Base-by-base conservation (phyloP, 1,140 invertebrate genomes). In the Heliothis virescens region DNA sequence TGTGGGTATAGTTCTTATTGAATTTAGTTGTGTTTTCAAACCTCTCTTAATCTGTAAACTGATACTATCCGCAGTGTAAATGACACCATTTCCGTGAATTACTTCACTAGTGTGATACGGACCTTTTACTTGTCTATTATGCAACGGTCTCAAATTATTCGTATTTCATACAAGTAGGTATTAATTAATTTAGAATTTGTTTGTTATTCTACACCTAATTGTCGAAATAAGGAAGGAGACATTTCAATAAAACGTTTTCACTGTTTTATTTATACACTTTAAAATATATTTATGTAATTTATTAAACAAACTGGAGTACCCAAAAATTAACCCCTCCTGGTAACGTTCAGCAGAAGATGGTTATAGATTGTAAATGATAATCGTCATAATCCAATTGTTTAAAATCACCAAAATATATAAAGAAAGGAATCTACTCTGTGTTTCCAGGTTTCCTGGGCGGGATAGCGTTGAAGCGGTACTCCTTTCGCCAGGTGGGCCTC, bases 371-470 rank as follows among this genome's bases (percentile, higher is more conserved):
- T 1, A 26, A 26, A 26, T 26, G 21, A 26, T 2, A 7, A 5
- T 41, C 9, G 1, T 41, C 34, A 9, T 7, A 41, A 41, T 9
- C 9, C 34, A 1, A 41, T 1, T 41, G 5, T 41, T 41, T 41
- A 5, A 21, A 1, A 11, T 11, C 7, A 21, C 55, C 16, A 59
- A 53, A 59, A n/a, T 59, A 59, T 26, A 10, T 5, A 41, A 57
- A 21, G 11, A 21, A 0, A n/a, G n/a, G n/a, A n/a, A n/a, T n/a
- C n/a, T 48, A 5, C 16, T 21, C 67, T 15, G 34, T 79, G 47
- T 79, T 90, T 89, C 29, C 86, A 95, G 94, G 94, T 57, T 94
- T 95, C 76, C 80, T 95, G 0, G 92, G 92, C 26, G 92, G 93
- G 1, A 92, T 93, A 79, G 94, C 93, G 0, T 82, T 95, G 41